These are phyloP conservation scores for Drosophila dunni DNA, from an alignment of 1,140 invertebrate genomes.

Conservation along the genomic window DNA sequence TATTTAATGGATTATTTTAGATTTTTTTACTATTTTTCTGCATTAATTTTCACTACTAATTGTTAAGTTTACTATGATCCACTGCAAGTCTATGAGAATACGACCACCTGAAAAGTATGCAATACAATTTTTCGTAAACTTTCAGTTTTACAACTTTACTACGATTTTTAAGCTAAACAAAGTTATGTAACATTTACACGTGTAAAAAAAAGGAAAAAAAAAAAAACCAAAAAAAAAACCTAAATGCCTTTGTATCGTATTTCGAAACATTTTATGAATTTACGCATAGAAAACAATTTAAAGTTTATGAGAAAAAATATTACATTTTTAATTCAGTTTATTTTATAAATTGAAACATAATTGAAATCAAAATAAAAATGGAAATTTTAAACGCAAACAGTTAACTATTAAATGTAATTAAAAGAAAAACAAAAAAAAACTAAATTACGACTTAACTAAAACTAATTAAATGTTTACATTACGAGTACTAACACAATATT, in stretches of 20 bases:
- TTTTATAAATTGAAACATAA: slow-evolving; percentile 64
- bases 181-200: slow-evolving; percentile 52
- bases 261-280: slow-evolving; percentile 80
- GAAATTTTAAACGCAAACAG: slow-evolving; percentile 72
- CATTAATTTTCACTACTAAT: not conserved
- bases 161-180: slow-evolving; percentile 51
- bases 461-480: slow-evolving; percentile 60
- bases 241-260: slow-evolving; percentile 81
- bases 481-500: slow-evolving; percentile 72
- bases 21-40: not conserved
- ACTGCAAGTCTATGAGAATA: slow-evolving; percentile 44
- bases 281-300: slow-evolving; percentile 57
- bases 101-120: slow-evolving; percentile 74
- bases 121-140: slow-evolving; percentile 67
- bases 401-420: slow-evolving; percentile 83
- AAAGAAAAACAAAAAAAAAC: slow-evolving; percentile 27
- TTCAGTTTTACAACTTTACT: slow-evolving; percentile 35
- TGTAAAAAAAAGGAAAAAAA: slow-evolving; percentile 32
- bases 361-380: slow-evolving; percentile 69
- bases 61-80: not conserved
- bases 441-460: slow-evolving; percentile 29
- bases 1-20: not conserved
- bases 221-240: slow-evolving; percentile 55
- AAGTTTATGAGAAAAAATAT: slow-evolving; percentile 34
- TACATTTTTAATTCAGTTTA: slow-evolving; percentile 62